Base-by-base conservation (phyloP, 2,113 vertebrate genomes). In the Chaenogobius annularis region DNA sequence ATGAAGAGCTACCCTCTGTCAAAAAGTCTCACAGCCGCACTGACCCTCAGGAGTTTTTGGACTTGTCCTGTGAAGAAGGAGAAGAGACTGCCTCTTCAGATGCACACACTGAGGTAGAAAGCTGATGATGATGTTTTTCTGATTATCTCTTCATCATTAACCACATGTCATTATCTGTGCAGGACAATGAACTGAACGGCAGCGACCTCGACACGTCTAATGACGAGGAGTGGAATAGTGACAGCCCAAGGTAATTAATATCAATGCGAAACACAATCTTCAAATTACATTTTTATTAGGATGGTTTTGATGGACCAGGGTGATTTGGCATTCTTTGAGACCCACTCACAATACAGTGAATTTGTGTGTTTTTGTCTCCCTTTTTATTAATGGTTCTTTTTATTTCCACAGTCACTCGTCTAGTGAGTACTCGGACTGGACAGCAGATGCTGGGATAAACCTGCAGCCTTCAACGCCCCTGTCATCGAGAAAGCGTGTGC, bases 361-460 rank as follows among this genome's bases (percentile, higher is more conserved):
- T 43, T 20, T 15, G 3, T 48, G 15, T 1, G 7, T 6, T 23
- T 20, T 70, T 73, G 54, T 22, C n/a, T 64, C 26, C 6, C 13
- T 1, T 14, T 10, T 26, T 35, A 10, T 52, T 35, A 35, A n/a
- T 68, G 14, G 1, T 70, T 35, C 12, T 83, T 69, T 31, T 61
- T 72, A 13, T 65, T 67, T 47, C n/a, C 12, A 73, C 85, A 99
- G 96, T 31, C 95, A 95, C 67, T 95, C 96, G 0, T 98, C 96
- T 19, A 97, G 96, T 37, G 93, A 95, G 20, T 96, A 96, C 35
- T 99, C 98, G 0, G 98, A 99, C 81, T 99, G 98, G 98, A 99
- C 94, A 0, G 95, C 96, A 1, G 96, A 98, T 0, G 95, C 96
- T 2, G 96, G 96, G 0, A 96, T 97, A 87, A 96, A 95, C 73